Conservation (phyloP, 2,797 vertebrate genomes). For the Neosilurus hyrtlii region DNA sequence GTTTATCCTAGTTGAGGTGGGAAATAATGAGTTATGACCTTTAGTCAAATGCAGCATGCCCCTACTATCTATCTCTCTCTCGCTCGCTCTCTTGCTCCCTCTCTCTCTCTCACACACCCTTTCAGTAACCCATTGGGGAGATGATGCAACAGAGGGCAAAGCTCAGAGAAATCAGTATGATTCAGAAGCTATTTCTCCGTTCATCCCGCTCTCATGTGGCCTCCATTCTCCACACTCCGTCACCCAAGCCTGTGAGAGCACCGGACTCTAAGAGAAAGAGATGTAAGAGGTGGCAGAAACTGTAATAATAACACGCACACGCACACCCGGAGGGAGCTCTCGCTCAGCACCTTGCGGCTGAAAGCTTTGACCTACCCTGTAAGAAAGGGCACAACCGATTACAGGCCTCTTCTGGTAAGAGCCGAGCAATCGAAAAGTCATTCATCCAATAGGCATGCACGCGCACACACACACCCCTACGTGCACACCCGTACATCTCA, state of each 20-base stretch:
- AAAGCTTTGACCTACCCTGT: conserved; percentile 53
- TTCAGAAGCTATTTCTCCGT: conserved; percentile 55
- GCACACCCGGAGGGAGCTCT: conserved; percentile 29
- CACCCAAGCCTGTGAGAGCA: conserved; percentile 20
- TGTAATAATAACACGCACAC: conserved; percentile 33
- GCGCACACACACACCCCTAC: conserved; percentile 4
- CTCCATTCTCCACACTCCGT: conserved; percentile 32
- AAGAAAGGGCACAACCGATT: conserved; percentile 54
- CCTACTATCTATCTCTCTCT: not conserved
- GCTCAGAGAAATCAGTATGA: conserved; percentile 70
- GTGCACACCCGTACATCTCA: conserved; percentile 3
- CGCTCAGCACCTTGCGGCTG: conserved; percentile 27
- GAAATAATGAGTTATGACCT: conserved; percentile 6
- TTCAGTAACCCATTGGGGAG: conserved; percentile 65
- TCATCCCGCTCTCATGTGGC: conserved; percentile 43
- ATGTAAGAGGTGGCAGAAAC: conserved; percentile 27
- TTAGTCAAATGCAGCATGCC: not conserved
- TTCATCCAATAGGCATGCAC: conserved; percentile 44
- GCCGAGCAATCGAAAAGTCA: conserved; percentile 54
- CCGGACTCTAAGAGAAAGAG: conserved; percentile 32
- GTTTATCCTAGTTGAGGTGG: no score
- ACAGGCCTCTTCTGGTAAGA: conserved; percentile 52
- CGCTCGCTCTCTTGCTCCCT: no score
- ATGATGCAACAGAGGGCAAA: conserved; percentile 72
- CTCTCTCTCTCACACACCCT: conserved; percentile 28